Percentiles rank a stretch among this genome's conserved stretches.
Conservation (phyloP, 2,888 invertebrate genomes). For the Neoascia interrupta region DNA sequence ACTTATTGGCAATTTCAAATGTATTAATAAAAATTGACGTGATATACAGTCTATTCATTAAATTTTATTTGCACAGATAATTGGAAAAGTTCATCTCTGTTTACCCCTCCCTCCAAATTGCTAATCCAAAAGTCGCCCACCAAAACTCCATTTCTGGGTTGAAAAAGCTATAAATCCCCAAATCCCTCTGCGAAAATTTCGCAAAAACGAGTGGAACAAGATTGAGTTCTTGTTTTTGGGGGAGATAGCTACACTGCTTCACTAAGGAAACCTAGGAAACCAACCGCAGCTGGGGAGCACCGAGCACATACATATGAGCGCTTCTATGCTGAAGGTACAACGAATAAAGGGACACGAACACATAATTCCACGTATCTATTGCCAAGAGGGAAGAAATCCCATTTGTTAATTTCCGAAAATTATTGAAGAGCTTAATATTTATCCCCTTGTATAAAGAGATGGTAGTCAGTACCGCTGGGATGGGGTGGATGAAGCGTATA, state of each 20-base stretch:
- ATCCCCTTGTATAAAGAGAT: conserved; percentile 35
- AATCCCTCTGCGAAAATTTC: conserved; percentile 66
- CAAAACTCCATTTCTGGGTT: not conserved
- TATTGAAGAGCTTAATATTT: conserved; percentile 68
- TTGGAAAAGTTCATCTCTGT: conserved; percentile 66
- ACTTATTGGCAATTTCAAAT: conserved; percentile 67
- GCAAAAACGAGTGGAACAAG: conserved; percentile 53
- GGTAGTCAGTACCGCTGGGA: not conserved
- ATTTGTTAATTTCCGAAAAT: conserved; percentile 69
- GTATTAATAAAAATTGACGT: conserved; percentile 69
- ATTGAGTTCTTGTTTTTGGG: conserved; percentile 39
- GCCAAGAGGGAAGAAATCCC: conserved; percentile 61
- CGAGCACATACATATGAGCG: conserved; percentile 46
- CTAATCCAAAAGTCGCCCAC: conserved; percentile 21
- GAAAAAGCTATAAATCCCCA: conserved; percentile 64
- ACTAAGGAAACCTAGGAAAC: conserved; percentile 38
- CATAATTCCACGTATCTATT: conserved; percentile 65
- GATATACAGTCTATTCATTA: conserved; percentile 69
- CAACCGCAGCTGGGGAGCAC: conserved; percentile 7
- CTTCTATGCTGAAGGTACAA: conserved; percentile 3
- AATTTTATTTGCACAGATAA: conserved; percentile 69
- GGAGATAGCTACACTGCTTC: conserved; percentile 1
- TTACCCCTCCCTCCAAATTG: conserved; percentile 26
- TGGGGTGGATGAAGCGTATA: conserved; percentile 31
- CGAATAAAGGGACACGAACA: conserved; percentile 47